A percentile compares a stretch with the other conserved stretches of the same genome.
Evolutionary conservation across 2,888 invertebrate genomes (phyloP).

Genomic region (Pseudanteris insignis): DNA sequence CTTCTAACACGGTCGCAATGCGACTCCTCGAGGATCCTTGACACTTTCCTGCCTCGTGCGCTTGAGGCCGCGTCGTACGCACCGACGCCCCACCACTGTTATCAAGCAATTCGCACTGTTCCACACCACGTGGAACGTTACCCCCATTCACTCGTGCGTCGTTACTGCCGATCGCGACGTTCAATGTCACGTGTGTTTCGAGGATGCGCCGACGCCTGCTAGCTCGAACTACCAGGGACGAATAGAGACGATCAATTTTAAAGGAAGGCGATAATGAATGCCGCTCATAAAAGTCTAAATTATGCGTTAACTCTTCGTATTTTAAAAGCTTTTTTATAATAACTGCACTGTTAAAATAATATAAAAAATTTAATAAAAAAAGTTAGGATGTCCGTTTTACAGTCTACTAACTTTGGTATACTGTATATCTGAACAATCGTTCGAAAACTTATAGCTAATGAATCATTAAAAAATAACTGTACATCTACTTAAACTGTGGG

Average conservation of each 20-base stretch:
- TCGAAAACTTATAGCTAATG: too few relatives aligned
- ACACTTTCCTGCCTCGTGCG: slow-evolving; percentile 32
- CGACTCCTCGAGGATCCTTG: too few relatives aligned
- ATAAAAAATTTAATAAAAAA: too few relatives aligned
- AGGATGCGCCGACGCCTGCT: slow-evolving; percentile 27
- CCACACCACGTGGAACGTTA: slow-evolving; percentile 48
- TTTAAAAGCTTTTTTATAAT: neutral
- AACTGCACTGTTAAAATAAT: too few relatives aligned
- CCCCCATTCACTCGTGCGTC: slow-evolving; percentile 23
- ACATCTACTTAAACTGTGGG: too few relatives aligned
- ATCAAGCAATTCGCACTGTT: slow-evolving; percentile 37
- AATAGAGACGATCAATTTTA: neutral
- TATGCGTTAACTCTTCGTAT: neutral
- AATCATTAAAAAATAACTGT: too few relatives aligned
- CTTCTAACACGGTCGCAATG: too few relatives aligned
- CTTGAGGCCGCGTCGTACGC: slow-evolving; percentile 13
- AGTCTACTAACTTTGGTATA: too few relatives aligned
- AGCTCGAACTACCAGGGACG: slow-evolving; percentile 14
- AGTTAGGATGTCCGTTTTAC: too few relatives aligned
- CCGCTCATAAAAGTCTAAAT: too few relatives aligned
- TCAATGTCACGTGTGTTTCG: slow-evolving; percentile 49
- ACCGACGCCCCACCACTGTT: slow-evolving; percentile 25
- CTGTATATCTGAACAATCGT: too few relatives aligned
- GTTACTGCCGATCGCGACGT: slow-evolving; percentile 46
- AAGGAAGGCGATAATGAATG: too few relatives aligned